Percentiles rank a stretch among this genome's conserved stretches.
Evolutionary conservation across 2,113 vertebrate genomes (phyloP).

Genomic region (Perca schrenkii): DNA sequence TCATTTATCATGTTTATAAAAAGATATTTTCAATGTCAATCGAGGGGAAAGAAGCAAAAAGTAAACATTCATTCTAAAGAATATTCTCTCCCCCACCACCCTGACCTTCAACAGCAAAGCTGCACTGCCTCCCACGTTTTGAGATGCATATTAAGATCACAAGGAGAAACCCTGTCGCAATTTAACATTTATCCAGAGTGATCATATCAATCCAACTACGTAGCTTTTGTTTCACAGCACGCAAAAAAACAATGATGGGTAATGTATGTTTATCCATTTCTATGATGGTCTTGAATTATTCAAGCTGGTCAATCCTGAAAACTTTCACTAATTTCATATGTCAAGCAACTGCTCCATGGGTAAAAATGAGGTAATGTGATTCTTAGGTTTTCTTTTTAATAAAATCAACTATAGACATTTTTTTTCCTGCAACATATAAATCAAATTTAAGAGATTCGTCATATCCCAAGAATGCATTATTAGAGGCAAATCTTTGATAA

Average conservation of each 20-base stretch:
- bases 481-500: no score
- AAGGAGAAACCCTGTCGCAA: neutral
- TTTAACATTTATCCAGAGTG: neutral
- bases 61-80: slow-evolving; percentile 7
- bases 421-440: neutral
- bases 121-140: neutral
- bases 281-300: no score
- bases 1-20: slow-evolving; percentile 27
- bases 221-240: neutral
- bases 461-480: no score
- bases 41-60: slow-evolving; percentile 13
- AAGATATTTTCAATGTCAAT: slow-evolving; percentile 23
- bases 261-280: neutral
- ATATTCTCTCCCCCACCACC: neutral
- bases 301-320: no score
- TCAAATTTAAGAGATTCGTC: no score
- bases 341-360: neutral
- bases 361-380: neutral
- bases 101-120: neutral
- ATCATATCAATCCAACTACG: neutral
- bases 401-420: no score
- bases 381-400: no score
- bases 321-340: neutral
- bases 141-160: neutral
- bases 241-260: neutral